These are phyloP conservation scores for Atrina japonica DNA, from an alignment of 2,888 invertebrate species.

Conservation along the genomic window DNA sequence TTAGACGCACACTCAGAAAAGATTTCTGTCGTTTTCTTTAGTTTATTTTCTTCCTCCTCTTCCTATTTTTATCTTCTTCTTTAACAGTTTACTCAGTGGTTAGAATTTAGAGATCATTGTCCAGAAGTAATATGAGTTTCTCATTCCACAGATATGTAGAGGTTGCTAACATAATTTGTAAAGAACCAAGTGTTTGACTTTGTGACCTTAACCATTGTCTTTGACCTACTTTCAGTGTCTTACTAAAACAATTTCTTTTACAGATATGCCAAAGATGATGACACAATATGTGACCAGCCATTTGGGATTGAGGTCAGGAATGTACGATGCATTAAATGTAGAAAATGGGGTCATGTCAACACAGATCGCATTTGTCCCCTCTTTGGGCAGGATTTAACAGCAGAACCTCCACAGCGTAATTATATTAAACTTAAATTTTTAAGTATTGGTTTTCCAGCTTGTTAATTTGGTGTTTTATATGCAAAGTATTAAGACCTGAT, in stretches of 20 bases:
- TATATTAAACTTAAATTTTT: too few species aligned
- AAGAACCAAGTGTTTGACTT: not conserved
- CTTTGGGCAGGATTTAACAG: constrained; percentile 82
- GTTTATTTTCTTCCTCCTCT: too few species aligned
- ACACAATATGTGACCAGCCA: constrained; percentile 98
- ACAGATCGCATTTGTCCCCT: constrained; percentile 96
- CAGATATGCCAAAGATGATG: constrained; percentile 97
- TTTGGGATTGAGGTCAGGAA: constrained; percentile 92
- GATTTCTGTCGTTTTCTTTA: too few species aligned
- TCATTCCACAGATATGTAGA: not conserved
- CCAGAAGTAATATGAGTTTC: constrained; percentile 6
- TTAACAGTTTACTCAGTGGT: too few species aligned
- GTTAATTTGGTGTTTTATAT: too few species aligned
- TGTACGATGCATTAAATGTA: constrained; percentile 98
- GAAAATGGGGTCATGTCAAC: constrained; percentile 99
- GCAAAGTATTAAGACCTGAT: too few species aligned
- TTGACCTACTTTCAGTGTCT: too few species aligned
- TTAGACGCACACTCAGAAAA: too few species aligned
- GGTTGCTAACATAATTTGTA: not conserved
- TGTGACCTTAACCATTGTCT: too few species aligned
- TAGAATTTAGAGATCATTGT: too few species aligned
- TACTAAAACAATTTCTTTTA: constrained; percentile 39
- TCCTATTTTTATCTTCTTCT: too few species aligned
- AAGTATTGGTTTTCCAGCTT: too few species aligned
- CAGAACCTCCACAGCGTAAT: constrained; percentile 79